Conservation (phyloP, 2,113 vertebrate genomes). For the Ammospiza nelsoni region DNA sequence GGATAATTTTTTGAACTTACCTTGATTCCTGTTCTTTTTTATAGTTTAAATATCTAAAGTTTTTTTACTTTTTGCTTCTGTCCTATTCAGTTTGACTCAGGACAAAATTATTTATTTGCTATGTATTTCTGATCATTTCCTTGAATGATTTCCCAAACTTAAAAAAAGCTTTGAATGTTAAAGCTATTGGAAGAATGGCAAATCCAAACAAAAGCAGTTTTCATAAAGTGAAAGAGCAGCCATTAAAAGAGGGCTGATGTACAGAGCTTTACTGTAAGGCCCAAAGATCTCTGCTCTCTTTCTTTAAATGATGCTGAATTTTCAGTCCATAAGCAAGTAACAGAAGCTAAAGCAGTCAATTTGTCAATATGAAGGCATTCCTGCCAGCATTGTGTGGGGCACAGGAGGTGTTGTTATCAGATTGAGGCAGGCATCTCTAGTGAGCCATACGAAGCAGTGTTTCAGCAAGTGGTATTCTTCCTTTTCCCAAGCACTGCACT, state of each 20-base stretch:
- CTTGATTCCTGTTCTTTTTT: not conserved
- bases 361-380: slow-evolving; percentile 1
- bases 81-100: not conserved
- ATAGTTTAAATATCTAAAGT: not conserved
- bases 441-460: rapidly evolving
- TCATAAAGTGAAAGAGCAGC: not conserved
- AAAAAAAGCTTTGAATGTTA: not conserved
- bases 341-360: not conserved
- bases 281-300: not conserved
- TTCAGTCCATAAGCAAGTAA: slow-evolving; percentile 7
- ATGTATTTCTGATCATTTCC: not conserved
- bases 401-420: not conserved
- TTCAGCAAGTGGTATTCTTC: not conserved
- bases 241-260: not conserved
- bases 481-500: not conserved
- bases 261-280: not conserved
- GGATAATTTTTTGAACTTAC: not conserved
- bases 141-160: not conserved
- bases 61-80: not conserved
- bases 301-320: slow-evolving; percentile 1
- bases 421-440: not conserved
- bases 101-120: not conserved
- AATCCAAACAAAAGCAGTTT: not conserved
- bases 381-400: not conserved
- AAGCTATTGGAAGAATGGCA: not conserved